Evolutionary conservation across 64 coral and sea anemone genomes (phyloP), one percentile per base, ranked within the genome.

Genomic region (Exaiptasia diaphana): DNA sequence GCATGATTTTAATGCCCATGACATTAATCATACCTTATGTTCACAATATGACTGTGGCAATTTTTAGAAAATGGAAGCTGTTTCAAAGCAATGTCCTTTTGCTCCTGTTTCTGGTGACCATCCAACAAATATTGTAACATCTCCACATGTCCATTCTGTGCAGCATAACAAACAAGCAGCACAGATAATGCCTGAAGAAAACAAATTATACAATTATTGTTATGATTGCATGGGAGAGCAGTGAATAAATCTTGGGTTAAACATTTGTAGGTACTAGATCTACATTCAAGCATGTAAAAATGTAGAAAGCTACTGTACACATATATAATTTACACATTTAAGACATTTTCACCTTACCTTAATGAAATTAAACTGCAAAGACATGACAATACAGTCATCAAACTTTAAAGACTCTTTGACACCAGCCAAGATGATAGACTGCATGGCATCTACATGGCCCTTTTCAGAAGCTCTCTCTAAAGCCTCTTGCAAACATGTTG

Each of bases 391-490:
- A 68, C 92, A 86, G 23, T 48, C 49, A 36, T 69, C 50, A 18
- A 96, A 50, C 5, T 86, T 79, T 13, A 93, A 57, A 6, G 80
- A 63, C 32, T 79, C 72, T 48, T 78, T 67, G 23, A 54, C 60
- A 53, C 67, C 92, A 18, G 87, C 76, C 26, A 96, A 48, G 20
- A 90, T 81, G 50, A 96, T 86, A 48, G 77, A 71, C 23, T 90
- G 85, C 17, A 96, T 86, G 26, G 92, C 92, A 56, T 80, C 79
- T 12, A 96, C 76, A 38, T 96, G 87, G 8, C 80, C 92, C 37
- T 52, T 79, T 40, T 90, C 18, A 24, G 80, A 96, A 0, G 86
- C 92, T 18, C 50, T 86, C 27, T 73, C 62, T 13, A 96, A 59
- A 1, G 92, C 81, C 17, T 96, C 92, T 43, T 85, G 82, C 15